Percentiles rank a stretch among this genome's conserved stretches.
Conservation (phyloP, 2,113 vertebrate species). For the Cranoglanis bouderius region DNA sequence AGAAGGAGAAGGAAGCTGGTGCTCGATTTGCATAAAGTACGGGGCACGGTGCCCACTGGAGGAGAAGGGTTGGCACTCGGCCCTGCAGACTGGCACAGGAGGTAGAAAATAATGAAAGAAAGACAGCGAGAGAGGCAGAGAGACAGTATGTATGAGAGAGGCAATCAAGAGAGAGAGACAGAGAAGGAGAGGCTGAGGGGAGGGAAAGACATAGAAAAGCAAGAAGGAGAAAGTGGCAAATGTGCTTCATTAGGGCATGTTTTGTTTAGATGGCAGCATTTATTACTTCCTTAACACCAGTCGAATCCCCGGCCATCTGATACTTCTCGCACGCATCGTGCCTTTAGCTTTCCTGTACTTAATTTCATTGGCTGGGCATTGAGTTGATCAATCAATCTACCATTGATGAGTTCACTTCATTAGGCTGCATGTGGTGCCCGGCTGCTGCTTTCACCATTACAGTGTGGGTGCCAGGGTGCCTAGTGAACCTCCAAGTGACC, state of each 20-base stretch:
- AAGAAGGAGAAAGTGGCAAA: slow-evolving; percentile 57
- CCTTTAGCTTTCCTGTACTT: background rate
- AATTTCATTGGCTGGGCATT: slow-evolving; percentile 12
- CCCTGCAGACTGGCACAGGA: slow-evolving; percentile 71
- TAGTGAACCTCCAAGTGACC: slow-evolving; percentile 26
- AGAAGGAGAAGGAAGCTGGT: slow-evolving; percentile 56
- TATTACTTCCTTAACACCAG: slow-evolving; percentile 6
- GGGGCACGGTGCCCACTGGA: slow-evolving; percentile 74
- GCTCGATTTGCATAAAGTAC: slow-evolving; percentile 76
- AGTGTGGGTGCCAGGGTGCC: background rate
- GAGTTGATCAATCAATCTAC: slow-evolving; percentile 1
- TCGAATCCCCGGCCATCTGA: slow-evolving; percentile 14
- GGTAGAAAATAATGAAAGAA: slow-evolving; percentile 66
- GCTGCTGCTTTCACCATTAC: slow-evolving; percentile 7
- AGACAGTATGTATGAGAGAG: slow-evolving; percentile 7
- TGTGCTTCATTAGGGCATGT: slow-evolving; percentile 27
- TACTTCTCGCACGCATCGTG: background rate
- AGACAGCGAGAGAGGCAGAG: slow-evolving; percentile 62
- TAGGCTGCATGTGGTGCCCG: slow-evolving; percentile 24
- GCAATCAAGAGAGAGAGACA: background rate
- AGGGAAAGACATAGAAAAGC: slow-evolving; percentile 55
- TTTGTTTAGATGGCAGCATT: slow-evolving; percentile 36
- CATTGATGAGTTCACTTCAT: slow-evolving; percentile 31
- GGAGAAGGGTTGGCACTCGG: slow-evolving; percentile 74
- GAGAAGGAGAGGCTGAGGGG: background rate